Percentiles rank a stretch among this genome's conserved stretches.
Conservation (phyloP, 2,888 invertebrate genomes). For the Callosobruchus maculatus region DNA sequence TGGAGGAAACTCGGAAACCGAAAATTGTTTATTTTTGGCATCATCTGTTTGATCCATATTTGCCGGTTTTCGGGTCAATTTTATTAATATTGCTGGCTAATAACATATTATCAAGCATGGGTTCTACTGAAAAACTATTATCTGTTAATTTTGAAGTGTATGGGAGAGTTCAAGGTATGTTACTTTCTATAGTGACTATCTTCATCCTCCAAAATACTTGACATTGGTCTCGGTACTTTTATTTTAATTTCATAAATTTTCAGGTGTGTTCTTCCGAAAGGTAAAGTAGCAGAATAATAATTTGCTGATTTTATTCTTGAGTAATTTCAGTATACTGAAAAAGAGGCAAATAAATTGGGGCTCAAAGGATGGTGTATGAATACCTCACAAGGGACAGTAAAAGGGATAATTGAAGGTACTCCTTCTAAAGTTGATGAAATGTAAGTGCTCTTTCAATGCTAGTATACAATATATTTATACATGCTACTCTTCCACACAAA, state of each 20-base stretch:
- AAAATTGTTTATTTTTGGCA: neutral
- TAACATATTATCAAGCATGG: neutral
- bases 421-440: conserved; percentile 57
- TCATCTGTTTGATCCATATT: neutral
- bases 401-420: conserved; percentile 65
- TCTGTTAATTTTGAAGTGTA: conserved; percentile 58
- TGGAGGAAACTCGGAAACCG: too few relatives aligned
- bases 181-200: neutral
- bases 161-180: conserved; percentile 59
- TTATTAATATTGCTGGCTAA: neutral
- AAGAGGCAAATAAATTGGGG: conserved; percentile 60
- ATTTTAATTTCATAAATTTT: conserved; percentile 5
- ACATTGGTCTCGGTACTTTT: conserved; percentile 1
- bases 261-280: conserved; percentile 62
- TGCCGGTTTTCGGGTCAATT: neutral
- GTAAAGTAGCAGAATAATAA: conserved; percentile 37
- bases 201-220: conserved; percentile 1
- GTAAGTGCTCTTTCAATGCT: too few relatives aligned
- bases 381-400: conserved; percentile 63
- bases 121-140: conserved; percentile 27
- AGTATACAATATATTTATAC: too few relatives aligned
- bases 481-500: too few relatives aligned
- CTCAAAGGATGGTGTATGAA: conserved; percentile 74
- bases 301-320: neutral
- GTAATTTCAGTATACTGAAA: conserved; percentile 59